Base-by-base conservation (phyloP, 1,140 invertebrate species). In the Caenorhabditis latens region DNA sequence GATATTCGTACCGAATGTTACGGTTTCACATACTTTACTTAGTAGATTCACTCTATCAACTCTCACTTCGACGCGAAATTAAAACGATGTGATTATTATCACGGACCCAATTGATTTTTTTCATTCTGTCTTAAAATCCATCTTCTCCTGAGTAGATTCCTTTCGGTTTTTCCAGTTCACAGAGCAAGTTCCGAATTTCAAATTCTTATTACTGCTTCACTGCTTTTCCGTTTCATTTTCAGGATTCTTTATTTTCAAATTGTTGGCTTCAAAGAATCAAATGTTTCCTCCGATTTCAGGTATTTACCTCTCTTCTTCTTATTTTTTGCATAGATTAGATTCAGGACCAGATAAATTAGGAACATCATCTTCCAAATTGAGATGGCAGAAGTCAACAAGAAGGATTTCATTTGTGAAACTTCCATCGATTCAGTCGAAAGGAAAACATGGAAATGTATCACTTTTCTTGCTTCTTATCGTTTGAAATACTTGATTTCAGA, bases 361-460 rank as follows among this genome's bases (percentile, higher is more conserved):
- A n/a, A 11, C 21, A 8, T 79, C 71, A 3, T 79, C 71, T 32
- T 79, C 71, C 14, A 79, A 42, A 50, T 19, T 79, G 5, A 48
- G 71, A 79, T 79, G 71, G 71, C 71, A 79, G 21, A 79, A 48
- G n/a, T 79, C 71, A 50, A 79, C 71, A 11, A 79, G 71, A 42
- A 48, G 71, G 46, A 79, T 79, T 8, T 79, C 71, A 24, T 79
- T 53, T 79, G 71, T 79, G 8, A 79, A 79, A 50, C 42, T 79
- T 46, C 71, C 71, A 2, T 21, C 71, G 19, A 79, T 79, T 79
- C 71, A 48, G n/a, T 6, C 71, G 24, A 79, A 50, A 50, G 46
- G 19, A 24, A 79, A 50, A 6, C 5, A 46, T 46, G 0, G 13
- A 50, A 48, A 53, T 24, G 71, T 79, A 3, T 11, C 6, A 1